A percentile compares a stretch with the other conserved stretches of the same genome.
Evolutionary conservation across 2,113 vertebrate genomes (phyloP).

Genomic region (Rhea americana): DNA sequence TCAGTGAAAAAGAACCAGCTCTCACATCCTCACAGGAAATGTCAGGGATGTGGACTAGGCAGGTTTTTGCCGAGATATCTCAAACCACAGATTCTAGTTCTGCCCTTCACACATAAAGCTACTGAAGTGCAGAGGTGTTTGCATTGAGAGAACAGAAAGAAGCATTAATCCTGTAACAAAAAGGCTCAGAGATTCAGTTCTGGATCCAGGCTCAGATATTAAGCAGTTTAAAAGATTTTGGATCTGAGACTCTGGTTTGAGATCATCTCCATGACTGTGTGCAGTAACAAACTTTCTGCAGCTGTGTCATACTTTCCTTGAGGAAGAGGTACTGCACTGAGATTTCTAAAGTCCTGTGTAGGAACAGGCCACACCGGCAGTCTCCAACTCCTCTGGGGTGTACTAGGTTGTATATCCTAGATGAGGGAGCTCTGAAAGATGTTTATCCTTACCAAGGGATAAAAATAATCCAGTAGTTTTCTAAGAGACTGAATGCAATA

Average conservation of each 20-base stretch:
- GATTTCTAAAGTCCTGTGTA: not conserved
- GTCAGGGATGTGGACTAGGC: not conserved
- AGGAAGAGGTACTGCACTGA: not conserved
- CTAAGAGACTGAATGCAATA: not conserved
- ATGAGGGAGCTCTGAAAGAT: not conserved
- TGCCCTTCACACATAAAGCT: not conserved
- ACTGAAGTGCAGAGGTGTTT: not conserved
- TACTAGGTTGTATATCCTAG: not conserved
- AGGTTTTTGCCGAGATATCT: not conserved
- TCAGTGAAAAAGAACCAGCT: not conserved
- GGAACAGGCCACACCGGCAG: not conserved
- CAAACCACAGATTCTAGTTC: not conserved
- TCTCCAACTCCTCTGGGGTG: not conserved
- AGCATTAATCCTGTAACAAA: not conserved
- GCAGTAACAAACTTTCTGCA: not conserved
- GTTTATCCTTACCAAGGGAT: not conserved
- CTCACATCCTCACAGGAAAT: not conserved
- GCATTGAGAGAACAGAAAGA: not conserved
- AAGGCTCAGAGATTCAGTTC: not conserved
- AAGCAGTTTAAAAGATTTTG: not conserved
- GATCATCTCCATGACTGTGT: not conserved
- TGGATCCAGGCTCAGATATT: not conserved
- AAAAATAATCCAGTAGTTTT: not conserved
- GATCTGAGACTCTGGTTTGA: not conserved
- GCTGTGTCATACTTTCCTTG: not conserved